These are phyloP conservation scores for Dolichomitus sp. DNA, from an alignment of 2,888 invertebrate species.

Conservation along the genomic window DNA sequence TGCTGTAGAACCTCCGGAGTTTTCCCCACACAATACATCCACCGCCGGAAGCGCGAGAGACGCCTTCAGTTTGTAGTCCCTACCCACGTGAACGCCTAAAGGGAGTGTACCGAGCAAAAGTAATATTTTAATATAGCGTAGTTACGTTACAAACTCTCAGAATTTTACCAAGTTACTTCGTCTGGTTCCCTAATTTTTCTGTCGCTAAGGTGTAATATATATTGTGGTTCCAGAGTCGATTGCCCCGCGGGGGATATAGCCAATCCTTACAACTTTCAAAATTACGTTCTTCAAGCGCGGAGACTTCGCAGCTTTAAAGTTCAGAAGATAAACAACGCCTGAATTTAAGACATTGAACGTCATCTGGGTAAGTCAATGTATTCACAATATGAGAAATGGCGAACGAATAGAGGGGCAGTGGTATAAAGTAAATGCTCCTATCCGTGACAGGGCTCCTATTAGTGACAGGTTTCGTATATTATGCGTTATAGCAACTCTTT, in stretches of 20 bases:
- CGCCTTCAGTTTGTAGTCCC: background rate
- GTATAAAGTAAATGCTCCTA: too few relatives aligned
- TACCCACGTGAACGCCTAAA: slow-evolving; percentile 21
- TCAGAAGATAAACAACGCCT: background rate
- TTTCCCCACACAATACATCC: slow-evolving; percentile 1
- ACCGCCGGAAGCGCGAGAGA: background rate
- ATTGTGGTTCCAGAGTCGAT: background rate
- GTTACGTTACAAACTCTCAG: slow-evolving; percentile 49
- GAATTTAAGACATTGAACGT: background rate
- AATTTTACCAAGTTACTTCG: slow-evolving; percentile 50
- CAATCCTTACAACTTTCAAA: slow-evolving; percentile 1
- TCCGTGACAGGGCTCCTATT: too few relatives aligned
- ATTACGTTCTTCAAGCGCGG: background rate
- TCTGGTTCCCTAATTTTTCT: background rate
- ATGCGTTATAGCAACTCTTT: too few relatives aligned
- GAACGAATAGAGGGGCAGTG: background rate
- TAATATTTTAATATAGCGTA: slow-evolving; percentile 68
- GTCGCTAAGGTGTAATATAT: slow-evolving; percentile 8
- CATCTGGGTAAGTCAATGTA: background rate
- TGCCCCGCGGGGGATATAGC: background rate
- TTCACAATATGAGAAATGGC: background rate
- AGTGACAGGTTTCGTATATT: too few relatives aligned
- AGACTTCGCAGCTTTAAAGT: background rate
- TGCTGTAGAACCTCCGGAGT: background rate
- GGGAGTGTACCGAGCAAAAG: slow-evolving; percentile 62